Percentiles rank a stretch among this genome's conserved stretches.
phyloP scores from a whole-genome alignment of 2,797 vertebrate genomes.

The Cossypha niveicapilla region DNA sequence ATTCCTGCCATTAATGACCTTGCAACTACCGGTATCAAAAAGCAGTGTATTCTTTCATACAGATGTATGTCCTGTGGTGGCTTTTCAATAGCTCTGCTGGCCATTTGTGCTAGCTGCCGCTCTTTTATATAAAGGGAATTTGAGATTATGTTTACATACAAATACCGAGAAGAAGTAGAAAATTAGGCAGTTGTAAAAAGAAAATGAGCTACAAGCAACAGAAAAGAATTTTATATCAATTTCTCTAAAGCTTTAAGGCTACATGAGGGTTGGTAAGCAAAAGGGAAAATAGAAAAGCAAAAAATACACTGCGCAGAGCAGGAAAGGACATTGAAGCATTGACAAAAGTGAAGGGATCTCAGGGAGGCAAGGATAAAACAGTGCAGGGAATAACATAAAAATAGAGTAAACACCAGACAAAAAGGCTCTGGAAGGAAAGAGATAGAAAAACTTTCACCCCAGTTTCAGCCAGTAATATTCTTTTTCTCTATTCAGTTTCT shows the following conservation, averaged over 20 bases:
- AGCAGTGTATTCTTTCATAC: constrained; percentile 25
- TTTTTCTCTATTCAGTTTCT: neutral
- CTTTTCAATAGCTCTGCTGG: constrained; percentile 58
- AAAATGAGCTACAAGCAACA: neutral
- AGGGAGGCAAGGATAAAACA: neutral
- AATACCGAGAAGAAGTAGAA: neutral
- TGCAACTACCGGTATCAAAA: neutral
- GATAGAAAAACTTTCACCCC: fast-evolving
- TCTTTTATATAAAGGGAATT: neutral
- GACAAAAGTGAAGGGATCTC: neutral
- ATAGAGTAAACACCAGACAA: neutral
- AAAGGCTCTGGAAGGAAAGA: neutral
- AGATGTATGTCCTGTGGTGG: constrained; percentile 42
- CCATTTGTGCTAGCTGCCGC: constrained; percentile 28
- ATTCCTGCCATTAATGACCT: constrained; percentile 57
- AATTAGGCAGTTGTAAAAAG: neutral
- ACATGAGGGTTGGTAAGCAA: neutral
- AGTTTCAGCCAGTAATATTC: neutral
- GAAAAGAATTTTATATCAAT: neutral
- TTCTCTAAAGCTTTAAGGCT: neutral
- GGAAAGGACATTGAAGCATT: neutral
- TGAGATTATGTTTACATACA: constrained; percentile 28
- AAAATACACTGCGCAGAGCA: neutral
- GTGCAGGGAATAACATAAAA: neutral
- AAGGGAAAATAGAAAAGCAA: neutral